Evolutionary conservation across 2,797 vertebrate genomes (phyloP), one percentile per base, ranked within the genome.

Genomic region (Sebastes baramenuke): DNA sequence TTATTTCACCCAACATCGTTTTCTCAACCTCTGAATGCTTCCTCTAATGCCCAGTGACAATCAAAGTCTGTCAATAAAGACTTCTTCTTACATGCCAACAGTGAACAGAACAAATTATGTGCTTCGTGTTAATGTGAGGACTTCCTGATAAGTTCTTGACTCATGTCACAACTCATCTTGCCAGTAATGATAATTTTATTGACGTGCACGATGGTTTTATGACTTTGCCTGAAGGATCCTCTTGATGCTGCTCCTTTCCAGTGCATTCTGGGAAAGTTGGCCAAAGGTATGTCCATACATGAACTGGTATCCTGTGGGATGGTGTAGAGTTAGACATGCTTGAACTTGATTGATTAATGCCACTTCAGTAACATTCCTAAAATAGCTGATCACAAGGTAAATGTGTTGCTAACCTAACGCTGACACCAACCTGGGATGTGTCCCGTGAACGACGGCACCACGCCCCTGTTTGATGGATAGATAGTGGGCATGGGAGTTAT

Each of bases 391-490:
- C 30, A 36, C 0, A 25, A 11, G 6, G 24, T 8, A 32, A 30
- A 52, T 59, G 14, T 34, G 4, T 46, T 38, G 29, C 5, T 27
- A 1, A 18, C 18, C 6, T 27, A 1, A 18, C 13, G 18, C 4
- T 46, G 27, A 38, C 58, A 75, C 90, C 88, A 11, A 96, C 96
- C 96, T 94, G 96, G 96, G 61, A 97, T 94, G 1, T 96, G 94
- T 75, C 96, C 97, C 0, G 94, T 93, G 56, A 96, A 96, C 24
- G 88, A 92, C 25, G 96, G 95, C 54, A 96, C 66, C 74, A 96
- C 75, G 18, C 94, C 95, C 2, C 67, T 80, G 14, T 93, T 82
- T 13, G 87, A 66, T 16, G 90, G 83, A 81, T 93, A 95, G 71
- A 90, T 92, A 7, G 67, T 79, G 12, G 83, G 74, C 61, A 92